Conservation (phyloP, 2,113 vertebrate genomes). For the Thalassoma bifasciatum region DNA sequence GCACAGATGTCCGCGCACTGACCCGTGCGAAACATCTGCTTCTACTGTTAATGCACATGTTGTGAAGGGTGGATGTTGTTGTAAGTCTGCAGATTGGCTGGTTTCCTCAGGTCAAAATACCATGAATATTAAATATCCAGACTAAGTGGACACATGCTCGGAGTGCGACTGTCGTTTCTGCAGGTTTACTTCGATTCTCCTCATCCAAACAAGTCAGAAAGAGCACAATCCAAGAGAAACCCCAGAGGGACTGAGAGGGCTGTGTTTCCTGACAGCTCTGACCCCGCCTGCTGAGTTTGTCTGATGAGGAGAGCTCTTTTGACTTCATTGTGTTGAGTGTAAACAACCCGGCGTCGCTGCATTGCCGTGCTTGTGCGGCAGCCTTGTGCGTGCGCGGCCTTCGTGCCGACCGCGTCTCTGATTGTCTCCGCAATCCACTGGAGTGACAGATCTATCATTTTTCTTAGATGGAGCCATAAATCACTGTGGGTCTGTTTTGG, state of each 20-base stretch:
- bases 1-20: not conserved
- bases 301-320: slow-evolving; percentile 42
- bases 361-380: not conserved
- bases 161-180: not conserved
- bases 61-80: not conserved
- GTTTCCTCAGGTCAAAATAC: not conserved
- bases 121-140: not conserved
- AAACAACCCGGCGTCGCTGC: slow-evolving; percentile 53
- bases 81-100: not conserved
- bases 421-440: slow-evolving; percentile 18
- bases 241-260: not conserved
- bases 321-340: slow-evolving; percentile 49
- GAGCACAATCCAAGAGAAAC: slow-evolving; percentile 23
- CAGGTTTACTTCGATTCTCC: slow-evolving; percentile 4
- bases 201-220: slow-evolving; percentile 18
- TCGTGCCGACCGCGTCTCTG: slow-evolving; percentile 9
- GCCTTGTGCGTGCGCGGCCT: slow-evolving; percentile 30
- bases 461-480: slow-evolving; percentile 41
- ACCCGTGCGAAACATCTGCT: not conserved
- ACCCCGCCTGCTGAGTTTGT: slow-evolving; percentile 47
- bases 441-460: slow-evolving; percentile 54
- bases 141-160: not conserved
- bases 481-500: slow-evolving; percentile 33
- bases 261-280: slow-evolving; percentile 56
- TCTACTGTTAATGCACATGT: not conserved